phyloP scores from a whole-genome alignment of 2,113 vertebrate species.

The Marmota flaviventris region DNA sequence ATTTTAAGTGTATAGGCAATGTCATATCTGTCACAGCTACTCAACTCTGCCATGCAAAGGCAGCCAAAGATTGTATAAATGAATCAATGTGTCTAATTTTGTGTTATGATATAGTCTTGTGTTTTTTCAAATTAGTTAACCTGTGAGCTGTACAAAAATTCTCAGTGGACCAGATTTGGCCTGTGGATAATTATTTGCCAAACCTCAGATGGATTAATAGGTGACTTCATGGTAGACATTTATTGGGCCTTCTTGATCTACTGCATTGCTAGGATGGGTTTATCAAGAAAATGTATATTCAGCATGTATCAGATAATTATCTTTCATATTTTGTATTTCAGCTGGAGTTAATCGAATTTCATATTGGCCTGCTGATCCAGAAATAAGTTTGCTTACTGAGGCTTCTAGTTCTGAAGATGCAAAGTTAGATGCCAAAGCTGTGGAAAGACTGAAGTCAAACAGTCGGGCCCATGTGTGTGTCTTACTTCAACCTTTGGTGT shows the following conservation, averaged over 20 bases:
- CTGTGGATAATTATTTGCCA: background rate
- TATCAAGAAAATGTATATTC: constrained; percentile 50
- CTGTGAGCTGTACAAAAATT: background rate
- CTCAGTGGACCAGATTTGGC: background rate
- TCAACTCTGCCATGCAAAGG: background rate
- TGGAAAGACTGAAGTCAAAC: constrained; percentile 95
- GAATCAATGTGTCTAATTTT: background rate
- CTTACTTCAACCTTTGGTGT: constrained; percentile 92
- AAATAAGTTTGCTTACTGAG: constrained; percentile 92
- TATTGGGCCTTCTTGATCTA: background rate
- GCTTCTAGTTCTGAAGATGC: constrained; percentile 89
- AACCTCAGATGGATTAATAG: background rate
- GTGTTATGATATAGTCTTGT: background rate
- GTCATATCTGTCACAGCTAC: background rate
- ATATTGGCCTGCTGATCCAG: constrained; percentile 97
- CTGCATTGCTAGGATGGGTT: background rate
- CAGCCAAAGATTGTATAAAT: background rate
- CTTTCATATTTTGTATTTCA: constrained; percentile 86
- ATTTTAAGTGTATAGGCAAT: background rate
- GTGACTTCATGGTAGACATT: background rate
- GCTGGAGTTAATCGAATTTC: constrained; percentile 96
- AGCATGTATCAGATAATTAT: constrained; percentile 19
- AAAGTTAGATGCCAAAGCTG: constrained; percentile 92
- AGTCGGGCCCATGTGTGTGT: constrained; percentile 94
- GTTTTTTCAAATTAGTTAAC: constrained; percentile 11